Evolutionary conservation across 2,113 vertebrate genomes (phyloP).

Genomic region (Oriolus oriolus): DNA sequence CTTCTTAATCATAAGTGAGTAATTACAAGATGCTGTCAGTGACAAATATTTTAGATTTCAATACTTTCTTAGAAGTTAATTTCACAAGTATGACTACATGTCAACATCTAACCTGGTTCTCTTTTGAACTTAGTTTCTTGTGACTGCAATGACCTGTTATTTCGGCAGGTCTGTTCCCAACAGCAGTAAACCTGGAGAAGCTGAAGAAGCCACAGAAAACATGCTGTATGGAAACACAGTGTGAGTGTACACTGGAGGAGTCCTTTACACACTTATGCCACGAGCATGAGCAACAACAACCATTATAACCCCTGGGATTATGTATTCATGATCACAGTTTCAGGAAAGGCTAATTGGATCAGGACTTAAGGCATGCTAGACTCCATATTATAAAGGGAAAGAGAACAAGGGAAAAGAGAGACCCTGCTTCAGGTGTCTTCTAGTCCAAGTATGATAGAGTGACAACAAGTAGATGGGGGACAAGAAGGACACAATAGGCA

Average conservation of each 20-base stretch:
- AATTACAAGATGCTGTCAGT: constrained; percentile 15
- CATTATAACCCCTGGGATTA: too few relatives aligned
- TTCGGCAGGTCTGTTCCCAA: not conserved
- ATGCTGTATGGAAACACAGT: rapidly evolving
- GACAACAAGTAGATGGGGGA: not conserved
- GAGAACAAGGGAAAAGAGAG: not conserved
- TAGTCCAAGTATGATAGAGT: not conserved
- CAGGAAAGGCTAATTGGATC: not conserved
- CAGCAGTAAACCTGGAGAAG: not conserved
- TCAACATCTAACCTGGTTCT: not conserved
- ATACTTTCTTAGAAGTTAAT: not conserved
- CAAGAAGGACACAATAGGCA: not conserved
- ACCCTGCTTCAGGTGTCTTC: not conserved
- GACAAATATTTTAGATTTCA: constrained; percentile 17
- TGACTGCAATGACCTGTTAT: not conserved
- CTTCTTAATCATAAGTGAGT: constrained; percentile 9
- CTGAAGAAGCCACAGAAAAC: not conserved
- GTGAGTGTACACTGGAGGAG: not conserved
- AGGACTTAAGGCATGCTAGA: not conserved
- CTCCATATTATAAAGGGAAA: not conserved
- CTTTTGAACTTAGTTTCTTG: not conserved
- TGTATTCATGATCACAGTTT: not conserved
- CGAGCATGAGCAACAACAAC: not conserved
- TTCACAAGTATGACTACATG: not conserved
- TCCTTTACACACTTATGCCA: not conserved